Conservation (phyloP, 2,888 invertebrate species). For the Rhaphigaster nebulosa region DNA sequence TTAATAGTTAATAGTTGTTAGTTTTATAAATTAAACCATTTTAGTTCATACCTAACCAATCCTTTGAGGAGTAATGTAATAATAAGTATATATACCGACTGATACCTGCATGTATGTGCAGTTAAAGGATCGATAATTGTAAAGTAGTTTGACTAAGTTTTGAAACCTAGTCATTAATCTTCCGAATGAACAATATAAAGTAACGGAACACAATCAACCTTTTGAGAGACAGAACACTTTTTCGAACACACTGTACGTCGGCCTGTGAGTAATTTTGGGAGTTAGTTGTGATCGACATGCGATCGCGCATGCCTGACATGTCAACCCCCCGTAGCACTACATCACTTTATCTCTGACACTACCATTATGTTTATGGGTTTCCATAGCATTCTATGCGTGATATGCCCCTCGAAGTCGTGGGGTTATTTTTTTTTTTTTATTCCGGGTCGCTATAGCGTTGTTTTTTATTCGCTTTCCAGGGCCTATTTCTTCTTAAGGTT, state of each 20-base stretch:
- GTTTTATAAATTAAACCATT: too few relatives aligned
- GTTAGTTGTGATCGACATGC: slow-evolving; percentile 13
- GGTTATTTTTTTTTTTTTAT: slow-evolving; percentile 2
- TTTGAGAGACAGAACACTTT: not conserved
- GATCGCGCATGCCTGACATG: slow-evolving; percentile 30
- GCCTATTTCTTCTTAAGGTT: slow-evolving; percentile 25
- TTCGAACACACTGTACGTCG: not conserved
- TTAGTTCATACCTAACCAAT: too few relatives aligned
- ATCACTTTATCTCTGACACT: slow-evolving; percentile 48
- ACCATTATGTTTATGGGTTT: slow-evolving; percentile 47
- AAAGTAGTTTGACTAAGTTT: not conserved
- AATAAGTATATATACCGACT: too few relatives aligned
- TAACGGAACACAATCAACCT: not conserved
- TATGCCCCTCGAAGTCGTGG: slow-evolving; percentile 10
- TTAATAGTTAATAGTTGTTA: too few relatives aligned
- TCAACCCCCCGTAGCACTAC: slow-evolving; percentile 51
- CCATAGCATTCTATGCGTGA: slow-evolving; percentile 33
- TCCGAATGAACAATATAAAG: not conserved
- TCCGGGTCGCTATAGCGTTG: not conserved
- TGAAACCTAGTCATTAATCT: too few relatives aligned
- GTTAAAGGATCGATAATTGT: not conserved
- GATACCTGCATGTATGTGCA: too few relatives aligned
- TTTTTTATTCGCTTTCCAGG: not conserved
- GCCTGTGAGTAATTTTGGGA: slow-evolving; percentile 24
- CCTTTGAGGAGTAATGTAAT: too few relatives aligned